These are phyloP conservation scores for Ellobius talpinus DNA, from an alignment of 2,113 vertebrate genomes.

Conservation along the genomic window DNA sequence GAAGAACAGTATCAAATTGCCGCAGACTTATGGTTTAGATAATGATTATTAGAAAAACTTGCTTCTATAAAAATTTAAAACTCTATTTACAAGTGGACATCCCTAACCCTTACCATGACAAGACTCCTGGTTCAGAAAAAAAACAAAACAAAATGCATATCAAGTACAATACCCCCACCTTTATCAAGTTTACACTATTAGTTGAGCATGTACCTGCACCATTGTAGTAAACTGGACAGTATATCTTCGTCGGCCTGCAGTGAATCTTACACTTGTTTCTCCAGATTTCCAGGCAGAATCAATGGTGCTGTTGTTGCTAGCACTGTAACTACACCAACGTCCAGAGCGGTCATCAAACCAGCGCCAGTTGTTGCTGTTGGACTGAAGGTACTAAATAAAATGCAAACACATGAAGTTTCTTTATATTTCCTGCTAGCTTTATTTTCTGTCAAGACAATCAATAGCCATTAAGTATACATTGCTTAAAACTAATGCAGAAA, in stretches of 20 bases:
- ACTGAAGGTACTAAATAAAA: constrained; percentile 92
- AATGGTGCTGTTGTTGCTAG: constrained; percentile 96
- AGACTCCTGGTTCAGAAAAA: background rate
- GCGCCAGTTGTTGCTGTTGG: constrained; percentile 96
- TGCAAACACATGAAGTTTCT: constrained; percentile 22
- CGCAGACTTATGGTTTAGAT: background rate
- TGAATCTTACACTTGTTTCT: constrained; percentile 96
- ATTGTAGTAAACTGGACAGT: constrained; percentile 97
- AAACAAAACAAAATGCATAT: background rate
- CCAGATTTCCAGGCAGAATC: constrained; percentile 95
- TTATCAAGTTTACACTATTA: background rate
- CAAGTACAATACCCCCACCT: background rate
- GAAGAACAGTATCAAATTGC: background rate
- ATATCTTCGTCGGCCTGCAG: constrained; percentile 94
- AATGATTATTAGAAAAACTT: background rate
- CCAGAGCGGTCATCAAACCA: constrained; percentile 98
- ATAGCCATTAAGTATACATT: constrained; percentile 13
- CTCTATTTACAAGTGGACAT: background rate
- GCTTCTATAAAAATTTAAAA: constrained; percentile 32
- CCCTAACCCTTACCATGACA: background rate
- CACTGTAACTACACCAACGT: constrained; percentile 97
- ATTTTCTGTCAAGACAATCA: background rate
- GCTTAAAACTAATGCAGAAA: constrained; percentile 51
- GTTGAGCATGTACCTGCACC: constrained; percentile 92
- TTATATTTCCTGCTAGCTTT: constrained; percentile 31